A percentile compares a stretch with the other conserved stretches of the same genome.
Conservation (phyloP, 1,140 invertebrate species). For the Eurosta solidaginis region DNA sequence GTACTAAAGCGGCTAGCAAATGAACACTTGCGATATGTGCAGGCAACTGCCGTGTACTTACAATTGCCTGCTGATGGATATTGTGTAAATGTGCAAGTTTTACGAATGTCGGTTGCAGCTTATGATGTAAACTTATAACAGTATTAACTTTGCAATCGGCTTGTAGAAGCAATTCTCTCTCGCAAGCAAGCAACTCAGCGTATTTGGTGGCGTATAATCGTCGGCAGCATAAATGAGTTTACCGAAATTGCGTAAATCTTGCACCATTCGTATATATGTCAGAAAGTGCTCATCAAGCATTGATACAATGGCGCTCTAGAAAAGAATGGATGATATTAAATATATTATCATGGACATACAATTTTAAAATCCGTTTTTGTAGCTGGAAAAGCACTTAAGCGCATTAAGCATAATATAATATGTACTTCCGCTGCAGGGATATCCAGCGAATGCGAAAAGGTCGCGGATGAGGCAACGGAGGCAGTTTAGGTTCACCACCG, state of each 20-base stretch:
- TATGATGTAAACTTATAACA: constrained; percentile 37
- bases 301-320: constrained; percentile 28
- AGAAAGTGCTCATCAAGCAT: constrained; percentile 31
- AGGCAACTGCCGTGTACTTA: constrained; percentile 33
- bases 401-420: no score
- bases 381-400: no score
- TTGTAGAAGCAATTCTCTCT: constrained; percentile 36
- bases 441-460: no score
- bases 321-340: no score
- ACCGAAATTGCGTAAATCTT: constrained; percentile 42
- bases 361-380: no score
- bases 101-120: constrained; percentile 38
- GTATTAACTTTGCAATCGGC: constrained; percentile 25
- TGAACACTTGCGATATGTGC: constrained; percentile 42
- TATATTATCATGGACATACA: no score
- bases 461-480: no score
- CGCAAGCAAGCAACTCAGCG: constrained; percentile 39
- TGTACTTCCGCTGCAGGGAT: no score
- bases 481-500: no score
- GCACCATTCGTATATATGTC: constrained; percentile 35
- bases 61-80: constrained; percentile 32
- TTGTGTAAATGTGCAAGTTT: constrained; percentile 32
- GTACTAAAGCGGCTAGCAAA: constrained; percentile 41
- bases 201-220: constrained; percentile 11
- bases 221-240: constrained; percentile 37